phyloP scores from a whole-genome alignment of 1,140 invertebrate genomes.

The Melitaea cinxia region DNA sequence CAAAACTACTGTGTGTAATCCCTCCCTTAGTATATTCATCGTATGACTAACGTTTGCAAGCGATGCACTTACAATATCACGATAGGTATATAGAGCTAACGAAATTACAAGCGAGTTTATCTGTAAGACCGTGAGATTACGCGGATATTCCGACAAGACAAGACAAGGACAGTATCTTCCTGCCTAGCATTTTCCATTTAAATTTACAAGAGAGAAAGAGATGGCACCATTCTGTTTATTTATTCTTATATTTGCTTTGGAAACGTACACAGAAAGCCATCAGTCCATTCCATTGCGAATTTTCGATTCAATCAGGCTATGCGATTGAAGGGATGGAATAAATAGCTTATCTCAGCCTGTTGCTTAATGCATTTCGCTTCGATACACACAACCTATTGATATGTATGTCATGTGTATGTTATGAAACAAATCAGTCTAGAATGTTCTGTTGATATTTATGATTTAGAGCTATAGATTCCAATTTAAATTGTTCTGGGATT shows the following conservation, averaged over 20 bases:
- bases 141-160: not conserved
- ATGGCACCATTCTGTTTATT: not conserved
- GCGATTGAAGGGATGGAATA: not conserved
- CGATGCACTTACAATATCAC: not conserved
- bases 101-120: not conserved
- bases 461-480: too few relatives aligned
- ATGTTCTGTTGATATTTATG: too few relatives aligned
- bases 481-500: too few relatives aligned
- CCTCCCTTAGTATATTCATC: too few relatives aligned
- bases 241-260: not conserved
- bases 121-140: not conserved
- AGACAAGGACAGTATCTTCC: not conserved
- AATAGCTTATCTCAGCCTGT: not conserved
- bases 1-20: too few relatives aligned
- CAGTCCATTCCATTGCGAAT: not conserved
- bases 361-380: not conserved
- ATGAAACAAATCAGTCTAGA: not conserved
- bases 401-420: not conserved
- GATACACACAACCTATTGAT: not conserved
- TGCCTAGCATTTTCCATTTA: not conserved
- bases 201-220: not conserved
- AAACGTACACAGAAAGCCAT: not conserved
- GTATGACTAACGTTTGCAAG: not conserved
- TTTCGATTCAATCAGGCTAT: not conserved
- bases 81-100: not conserved